A percentile compares a stretch with the other conserved stretches of the same genome.
phyloP scores from a whole-genome alignment of 2,113 vertebrate species.

The Anoura caudifer region DNA sequence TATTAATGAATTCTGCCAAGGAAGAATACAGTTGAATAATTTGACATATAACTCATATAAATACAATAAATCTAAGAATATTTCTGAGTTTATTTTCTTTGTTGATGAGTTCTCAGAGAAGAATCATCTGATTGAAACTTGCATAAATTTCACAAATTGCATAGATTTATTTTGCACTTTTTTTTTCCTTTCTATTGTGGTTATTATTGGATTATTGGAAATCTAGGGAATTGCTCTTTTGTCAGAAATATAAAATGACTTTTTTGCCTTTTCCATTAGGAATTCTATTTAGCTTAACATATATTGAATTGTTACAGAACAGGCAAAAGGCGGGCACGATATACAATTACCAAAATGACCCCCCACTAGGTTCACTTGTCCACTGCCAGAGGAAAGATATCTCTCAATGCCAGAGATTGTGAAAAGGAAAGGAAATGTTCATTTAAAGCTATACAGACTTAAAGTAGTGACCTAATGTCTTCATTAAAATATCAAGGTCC shows the following conservation, averaged over 20 bases:
- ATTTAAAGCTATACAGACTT: too few relatives aligned
- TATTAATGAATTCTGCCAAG: neutral
- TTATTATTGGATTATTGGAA: neutral
- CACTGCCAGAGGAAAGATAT: too few relatives aligned
- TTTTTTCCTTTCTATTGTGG: neutral
- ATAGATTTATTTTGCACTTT: neutral
- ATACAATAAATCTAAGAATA: neutral
- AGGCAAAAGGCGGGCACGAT: too few relatives aligned
- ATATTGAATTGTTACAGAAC: too few relatives aligned
- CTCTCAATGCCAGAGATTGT: too few relatives aligned
- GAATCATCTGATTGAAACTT: neutral
- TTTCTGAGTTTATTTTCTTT: constrained; percentile 3
- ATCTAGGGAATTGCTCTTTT: neutral
- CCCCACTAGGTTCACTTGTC: too few relatives aligned
- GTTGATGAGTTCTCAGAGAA: neutral
- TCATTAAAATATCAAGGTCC: too few relatives aligned
- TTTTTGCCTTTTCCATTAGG: neutral
- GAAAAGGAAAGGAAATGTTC: too few relatives aligned
- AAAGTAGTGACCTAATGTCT: too few relatives aligned
- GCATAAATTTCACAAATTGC: neutral
- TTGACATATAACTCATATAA: neutral
- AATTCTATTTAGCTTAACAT: neutral
- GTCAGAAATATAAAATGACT: neutral
- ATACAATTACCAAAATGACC: too few relatives aligned
- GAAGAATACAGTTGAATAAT: neutral